Conservation (phyloP, 2,113 vertebrate species). For the Physeter macrocephalus region DNA sequence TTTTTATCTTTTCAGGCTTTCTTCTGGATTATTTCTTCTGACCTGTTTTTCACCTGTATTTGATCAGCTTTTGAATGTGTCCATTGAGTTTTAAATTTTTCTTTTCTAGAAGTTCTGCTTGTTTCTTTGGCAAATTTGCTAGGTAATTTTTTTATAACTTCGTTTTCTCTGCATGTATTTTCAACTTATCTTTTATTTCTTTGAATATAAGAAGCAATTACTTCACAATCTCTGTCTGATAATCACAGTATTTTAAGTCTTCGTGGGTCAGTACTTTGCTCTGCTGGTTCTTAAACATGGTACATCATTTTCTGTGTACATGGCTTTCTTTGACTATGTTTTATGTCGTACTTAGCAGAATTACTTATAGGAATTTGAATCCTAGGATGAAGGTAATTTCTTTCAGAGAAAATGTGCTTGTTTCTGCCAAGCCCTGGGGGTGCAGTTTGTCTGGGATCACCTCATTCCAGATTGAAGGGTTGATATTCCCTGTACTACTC, state of each 20-base stretch:
- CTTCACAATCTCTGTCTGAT: background rate
- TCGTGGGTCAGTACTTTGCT: background rate
- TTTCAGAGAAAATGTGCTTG: background rate
- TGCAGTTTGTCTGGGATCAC: background rate
- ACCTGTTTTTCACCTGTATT: background rate
- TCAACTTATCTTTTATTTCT: background rate
- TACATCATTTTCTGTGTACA: background rate
- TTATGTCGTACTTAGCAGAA: background rate
- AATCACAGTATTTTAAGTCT: background rate
- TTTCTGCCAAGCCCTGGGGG: background rate
- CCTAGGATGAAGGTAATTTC: background rate
- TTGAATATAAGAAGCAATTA: background rate
- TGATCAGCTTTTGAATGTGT: background rate
- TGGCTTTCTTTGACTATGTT: background rate
- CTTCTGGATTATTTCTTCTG: background rate
- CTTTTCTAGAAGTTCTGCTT: background rate
- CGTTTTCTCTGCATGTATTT: background rate
- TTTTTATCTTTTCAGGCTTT: background rate
- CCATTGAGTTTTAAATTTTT: background rate
- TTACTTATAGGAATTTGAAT: background rate
- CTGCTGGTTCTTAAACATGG: background rate
- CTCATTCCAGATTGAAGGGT: background rate
- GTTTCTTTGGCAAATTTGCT: background rate
- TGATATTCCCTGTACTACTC: background rate
- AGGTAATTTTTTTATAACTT: background rate